phyloP scores from a whole-genome alignment of 2,888 invertebrate species.

The Drosophila maculinotata region DNA sequence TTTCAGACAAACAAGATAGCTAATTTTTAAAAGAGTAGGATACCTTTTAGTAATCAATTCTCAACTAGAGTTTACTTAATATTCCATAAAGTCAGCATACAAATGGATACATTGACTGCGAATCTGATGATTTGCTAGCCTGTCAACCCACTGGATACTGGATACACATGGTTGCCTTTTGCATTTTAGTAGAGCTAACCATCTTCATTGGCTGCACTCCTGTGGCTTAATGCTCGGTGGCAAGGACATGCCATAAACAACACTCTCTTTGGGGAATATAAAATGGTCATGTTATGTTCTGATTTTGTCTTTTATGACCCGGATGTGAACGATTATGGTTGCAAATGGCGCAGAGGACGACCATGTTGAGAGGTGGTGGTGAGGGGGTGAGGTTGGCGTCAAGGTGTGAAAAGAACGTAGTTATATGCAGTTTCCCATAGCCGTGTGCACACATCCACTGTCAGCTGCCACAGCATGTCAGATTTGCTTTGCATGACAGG shows the following conservation, averaged over 20 bases:
- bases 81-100: no score
- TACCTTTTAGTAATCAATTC: no score
- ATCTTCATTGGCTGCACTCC: constrained; percentile 10
- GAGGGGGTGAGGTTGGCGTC: neutral
- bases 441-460: constrained; percentile 36
- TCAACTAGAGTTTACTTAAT: no score
- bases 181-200: constrained; percentile 2
- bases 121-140: neutral
- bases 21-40: no score
- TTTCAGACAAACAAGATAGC: no score
- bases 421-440: constrained; percentile 38
- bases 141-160: neutral
- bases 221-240: constrained; percentile 23
- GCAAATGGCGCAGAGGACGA: no score
- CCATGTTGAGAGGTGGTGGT: constrained; percentile 23
- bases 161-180: constrained; percentile 10
- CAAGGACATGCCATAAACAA: constrained; percentile 15
- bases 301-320: constrained; percentile 67
- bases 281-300: constrained; percentile 52
- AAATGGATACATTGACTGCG: no score
- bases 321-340: constrained; percentile 66
- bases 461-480: constrained; percentile 75
- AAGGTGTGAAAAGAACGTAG: constrained; percentile 50
- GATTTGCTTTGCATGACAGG: constrained; percentile 73
- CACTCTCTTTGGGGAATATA: constrained; percentile 38